A percentile compares a stretch with the other conserved stretches of the same genome.
phyloP scores from a whole-genome alignment of 2,113 vertebrate genomes.

The Alces alces region DNA sequence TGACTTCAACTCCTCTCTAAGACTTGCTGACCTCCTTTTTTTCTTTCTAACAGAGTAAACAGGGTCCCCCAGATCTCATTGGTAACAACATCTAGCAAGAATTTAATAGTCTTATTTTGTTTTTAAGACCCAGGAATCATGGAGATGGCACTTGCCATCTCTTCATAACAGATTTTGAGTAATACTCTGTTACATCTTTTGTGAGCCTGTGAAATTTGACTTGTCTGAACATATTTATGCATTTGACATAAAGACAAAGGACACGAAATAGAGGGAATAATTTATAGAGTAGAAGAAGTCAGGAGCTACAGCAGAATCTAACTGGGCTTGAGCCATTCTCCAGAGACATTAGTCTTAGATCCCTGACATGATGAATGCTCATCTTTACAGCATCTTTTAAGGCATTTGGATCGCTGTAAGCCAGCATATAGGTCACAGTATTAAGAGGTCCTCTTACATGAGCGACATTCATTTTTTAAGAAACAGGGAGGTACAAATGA shows the following conservation, averaged over 20 bases:
- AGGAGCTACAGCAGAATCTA: background rate
- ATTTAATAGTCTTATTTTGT: background rate
- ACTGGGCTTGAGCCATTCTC: background rate
- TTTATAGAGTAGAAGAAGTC: background rate
- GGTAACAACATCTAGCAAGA: background rate
- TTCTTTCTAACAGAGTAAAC: background rate
- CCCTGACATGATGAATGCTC: background rate
- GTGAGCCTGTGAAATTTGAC: background rate
- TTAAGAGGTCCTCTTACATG: background rate
- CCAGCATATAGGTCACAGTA: background rate
- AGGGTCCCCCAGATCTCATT: background rate
- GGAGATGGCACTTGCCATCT: background rate
- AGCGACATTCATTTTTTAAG: background rate
- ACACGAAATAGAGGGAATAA: background rate
- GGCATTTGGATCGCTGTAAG: background rate
- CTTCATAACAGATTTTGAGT: background rate
- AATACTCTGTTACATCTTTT: slow-evolving; percentile 1
- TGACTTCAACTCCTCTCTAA: background rate
- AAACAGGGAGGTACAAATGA: background rate
- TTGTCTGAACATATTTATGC: background rate
- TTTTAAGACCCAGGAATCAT: slow-evolving; percentile 1
- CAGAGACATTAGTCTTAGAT: background rate
- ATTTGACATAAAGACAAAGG: slow-evolving; percentile 23
- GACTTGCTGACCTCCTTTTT: background rate
- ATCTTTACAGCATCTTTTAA: background rate